Conservation (phyloP, 92 coral and sea anemone species). For the Umimayanthus chanpuru region DNA sequence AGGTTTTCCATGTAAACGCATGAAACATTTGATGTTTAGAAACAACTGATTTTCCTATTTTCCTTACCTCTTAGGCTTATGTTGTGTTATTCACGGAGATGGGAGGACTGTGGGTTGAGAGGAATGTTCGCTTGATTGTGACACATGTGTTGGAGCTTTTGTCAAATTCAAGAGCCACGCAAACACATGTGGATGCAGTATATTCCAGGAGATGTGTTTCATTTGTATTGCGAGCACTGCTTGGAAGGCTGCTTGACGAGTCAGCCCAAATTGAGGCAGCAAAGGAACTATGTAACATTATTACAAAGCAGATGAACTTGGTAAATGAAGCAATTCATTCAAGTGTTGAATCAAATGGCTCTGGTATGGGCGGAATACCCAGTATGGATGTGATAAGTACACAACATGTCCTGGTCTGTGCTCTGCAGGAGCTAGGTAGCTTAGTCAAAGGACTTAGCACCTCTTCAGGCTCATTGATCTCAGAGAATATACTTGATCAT, state of each 20-base stretch:
- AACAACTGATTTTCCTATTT: background rate
- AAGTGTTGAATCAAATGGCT: constrained; percentile 58
- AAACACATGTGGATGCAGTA: constrained; percentile 98
- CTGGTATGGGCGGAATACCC: constrained; percentile 62
- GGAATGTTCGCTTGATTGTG: constrained; percentile 81
- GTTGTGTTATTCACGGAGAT: constrained; percentile 92
- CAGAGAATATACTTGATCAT: constrained; percentile 84
- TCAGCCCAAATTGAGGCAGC: constrained; percentile 97
- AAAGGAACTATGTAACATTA: constrained; percentile 82
- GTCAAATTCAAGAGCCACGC: constrained; percentile 93
- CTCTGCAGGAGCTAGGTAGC: constrained; percentile 94
- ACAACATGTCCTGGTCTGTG: constrained; percentile 94
- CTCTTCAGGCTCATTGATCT: constrained; percentile 81
- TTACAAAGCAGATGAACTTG: constrained; percentile 90
- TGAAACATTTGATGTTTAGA: background rate
- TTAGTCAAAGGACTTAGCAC: constrained; percentile 93
- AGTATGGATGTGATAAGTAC: constrained; percentile 90
- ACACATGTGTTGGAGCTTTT: constrained; percentile 92
- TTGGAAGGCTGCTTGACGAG: constrained; percentile 93
- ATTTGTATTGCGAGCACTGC: constrained; percentile 85
- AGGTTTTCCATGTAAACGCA: no score
- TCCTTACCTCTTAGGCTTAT: constrained; percentile 69
- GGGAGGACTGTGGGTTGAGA: constrained; percentile 97
- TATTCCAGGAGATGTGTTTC: constrained; percentile 96
- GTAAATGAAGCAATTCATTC: constrained; percentile 75